Percentiles rank a stretch among this genome's conserved stretches.
Conservation (phyloP, 2,888 invertebrate species). For the Drosophila tripunctata region DNA sequence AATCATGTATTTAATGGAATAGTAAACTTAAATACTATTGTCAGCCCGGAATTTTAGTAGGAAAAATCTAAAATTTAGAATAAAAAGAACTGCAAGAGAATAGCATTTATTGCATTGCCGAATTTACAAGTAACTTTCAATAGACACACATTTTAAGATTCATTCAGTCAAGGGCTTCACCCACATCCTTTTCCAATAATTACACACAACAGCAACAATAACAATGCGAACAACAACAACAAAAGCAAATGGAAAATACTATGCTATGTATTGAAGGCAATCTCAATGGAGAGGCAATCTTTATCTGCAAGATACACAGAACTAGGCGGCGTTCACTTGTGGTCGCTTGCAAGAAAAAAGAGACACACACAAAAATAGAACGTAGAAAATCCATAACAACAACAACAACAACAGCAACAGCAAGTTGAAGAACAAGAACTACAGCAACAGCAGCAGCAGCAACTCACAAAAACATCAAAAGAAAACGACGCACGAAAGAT, state of each 20-base stretch:
- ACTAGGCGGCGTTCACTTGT: slow-evolving; percentile 59
- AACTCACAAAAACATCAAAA: slow-evolving; percentile 65
- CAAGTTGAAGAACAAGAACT: slow-evolving; percentile 19
- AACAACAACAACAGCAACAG: slow-evolving; percentile 25
- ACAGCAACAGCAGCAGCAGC: slow-evolving; percentile 31
- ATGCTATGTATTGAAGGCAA: no score
- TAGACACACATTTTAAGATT: slow-evolving; percentile 46
- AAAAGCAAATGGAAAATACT: slow-evolving; percentile 45
- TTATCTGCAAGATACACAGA: slow-evolving; percentile 71
- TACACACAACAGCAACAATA: slow-evolving; percentile 46
- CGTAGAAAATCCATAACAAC: slow-evolving; percentile 65
- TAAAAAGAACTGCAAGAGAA: not conserved
- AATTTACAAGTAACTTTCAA: slow-evolving; percentile 15
- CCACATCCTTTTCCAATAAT: slow-evolving; percentile 73
- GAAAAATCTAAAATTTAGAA: not conserved
- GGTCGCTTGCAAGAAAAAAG: slow-evolving; percentile 52
- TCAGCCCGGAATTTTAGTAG: not conserved
- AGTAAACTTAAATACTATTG: no score
- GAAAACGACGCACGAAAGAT: slow-evolving; percentile 67
- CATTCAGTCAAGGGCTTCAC: slow-evolving; percentile 74
- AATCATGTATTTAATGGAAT: no score
- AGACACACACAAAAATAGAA: slow-evolving; percentile 73
- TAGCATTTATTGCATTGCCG: not conserved
- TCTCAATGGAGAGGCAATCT: no score
- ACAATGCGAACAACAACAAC: slow-evolving; percentile 29